Conservation (phyloP, 1,140 invertebrate species). For the Solen grandis region DNA sequence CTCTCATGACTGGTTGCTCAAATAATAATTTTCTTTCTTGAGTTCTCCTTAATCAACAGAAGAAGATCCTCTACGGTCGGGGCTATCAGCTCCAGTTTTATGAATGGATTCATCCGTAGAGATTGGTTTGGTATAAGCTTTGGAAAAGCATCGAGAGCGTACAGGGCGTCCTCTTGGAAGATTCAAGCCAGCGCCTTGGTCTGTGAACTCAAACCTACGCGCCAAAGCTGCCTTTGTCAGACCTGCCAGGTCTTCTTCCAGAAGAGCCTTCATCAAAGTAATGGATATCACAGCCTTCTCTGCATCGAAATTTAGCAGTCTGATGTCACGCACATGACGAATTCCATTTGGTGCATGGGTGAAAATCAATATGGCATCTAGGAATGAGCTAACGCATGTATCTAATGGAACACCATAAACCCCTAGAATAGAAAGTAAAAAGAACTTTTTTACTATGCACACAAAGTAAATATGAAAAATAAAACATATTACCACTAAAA, state of each 20-base stretch:
- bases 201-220: background rate
- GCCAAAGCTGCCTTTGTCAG: conserved; percentile 11
- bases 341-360: background rate
- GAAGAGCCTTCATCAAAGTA: conserved; percentile 17
- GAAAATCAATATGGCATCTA: conserved; percentile 51
- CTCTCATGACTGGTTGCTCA: too few relatives aligned
- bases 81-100: too few relatives aligned
- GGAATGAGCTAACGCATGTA: conserved; percentile 45
- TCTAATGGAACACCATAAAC: conserved; percentile 59
- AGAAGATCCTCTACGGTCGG: background rate
- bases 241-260: background rate
- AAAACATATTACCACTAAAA: too few relatives aligned
- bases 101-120: background rate
- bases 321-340: conserved; percentile 50
- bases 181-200: background rate
- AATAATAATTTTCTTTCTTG: background rate
- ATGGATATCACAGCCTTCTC: conserved; percentile 45
- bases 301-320: conserved; percentile 58
- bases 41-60: background rate
- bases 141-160: background rate
- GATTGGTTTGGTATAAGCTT: background rate
- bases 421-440: conserved; percentile 26
- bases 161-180: conserved; percentile 14
- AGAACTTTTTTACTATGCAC: background rate
- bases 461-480: too few relatives aligned